phyloP scores from a whole-genome alignment of 2,113 vertebrate species.

The Datnioides undecimradiatus region DNA sequence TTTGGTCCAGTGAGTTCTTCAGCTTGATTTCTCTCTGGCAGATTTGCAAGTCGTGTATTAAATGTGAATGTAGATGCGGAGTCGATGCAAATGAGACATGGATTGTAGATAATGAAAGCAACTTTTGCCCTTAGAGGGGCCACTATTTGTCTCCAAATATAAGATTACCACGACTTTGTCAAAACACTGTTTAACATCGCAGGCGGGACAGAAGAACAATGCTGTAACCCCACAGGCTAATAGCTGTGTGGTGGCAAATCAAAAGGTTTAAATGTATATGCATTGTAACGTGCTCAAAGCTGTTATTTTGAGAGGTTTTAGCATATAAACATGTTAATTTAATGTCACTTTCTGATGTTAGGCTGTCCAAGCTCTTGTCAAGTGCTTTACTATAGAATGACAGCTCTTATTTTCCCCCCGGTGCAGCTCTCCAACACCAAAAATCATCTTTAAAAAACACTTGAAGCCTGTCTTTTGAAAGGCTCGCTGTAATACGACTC shows the following conservation, averaged over 20 bases:
- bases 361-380: not conserved
- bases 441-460: not conserved
- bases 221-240: too few relatives aligned
- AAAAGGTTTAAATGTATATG: not conserved
- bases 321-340: not conserved
- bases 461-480: not conserved
- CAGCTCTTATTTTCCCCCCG: not conserved
- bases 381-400: not conserved
- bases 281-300: not conserved
- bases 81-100: not conserved
- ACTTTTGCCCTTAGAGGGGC: not conserved
- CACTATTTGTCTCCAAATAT: not conserved
- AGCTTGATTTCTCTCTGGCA: not conserved
- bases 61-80: not conserved
- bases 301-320: not conserved
- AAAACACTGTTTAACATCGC: not conserved
- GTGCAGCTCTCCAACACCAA: not conserved
- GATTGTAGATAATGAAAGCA: not conserved
- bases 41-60: slow-evolving; percentile 1
- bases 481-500: not conserved
- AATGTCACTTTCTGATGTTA: not conserved
- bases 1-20: not conserved
- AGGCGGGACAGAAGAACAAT: too few relatives aligned
- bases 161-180: not conserved
- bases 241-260: too few relatives aligned